Evolutionary conservation across 2,888 invertebrate species (phyloP).

Genomic region (Hyles lineata): DNA sequence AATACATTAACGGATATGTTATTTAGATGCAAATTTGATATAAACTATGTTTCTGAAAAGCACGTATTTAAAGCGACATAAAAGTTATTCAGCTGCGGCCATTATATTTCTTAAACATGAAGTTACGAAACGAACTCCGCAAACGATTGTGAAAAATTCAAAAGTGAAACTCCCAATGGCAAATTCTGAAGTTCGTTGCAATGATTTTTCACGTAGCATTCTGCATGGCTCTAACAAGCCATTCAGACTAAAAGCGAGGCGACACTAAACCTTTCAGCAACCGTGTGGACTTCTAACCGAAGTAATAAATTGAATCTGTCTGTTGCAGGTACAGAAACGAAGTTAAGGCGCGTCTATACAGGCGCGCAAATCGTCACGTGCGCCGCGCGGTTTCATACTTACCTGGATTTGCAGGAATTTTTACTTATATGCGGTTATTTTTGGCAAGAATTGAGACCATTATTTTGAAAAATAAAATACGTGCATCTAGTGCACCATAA

Average conservation of each 20-base stretch:
- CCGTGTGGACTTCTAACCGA: slow-evolving; percentile 30
- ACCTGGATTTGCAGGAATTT: not conserved
- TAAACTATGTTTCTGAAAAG: too few relatives aligned
- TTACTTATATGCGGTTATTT: not conserved
- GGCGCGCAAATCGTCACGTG: slow-evolving; percentile 28
- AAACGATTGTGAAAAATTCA: slow-evolving; percentile 11
- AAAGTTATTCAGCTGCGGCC: not conserved
- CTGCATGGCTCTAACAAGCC: slow-evolving; percentile 27
- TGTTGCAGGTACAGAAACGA: slow-evolving; percentile 29
- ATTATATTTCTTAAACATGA: not conserved
- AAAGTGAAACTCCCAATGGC: not conserved
- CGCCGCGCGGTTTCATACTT: not conserved
- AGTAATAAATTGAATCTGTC: slow-evolving; percentile 32
- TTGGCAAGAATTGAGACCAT: not conserved
- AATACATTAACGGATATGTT: too few relatives aligned
- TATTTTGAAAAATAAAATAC: not conserved
- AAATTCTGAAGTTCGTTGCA: slow-evolving; percentile 10
- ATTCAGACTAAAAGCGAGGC: slow-evolving; percentile 31
- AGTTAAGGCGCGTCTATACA: slow-evolving; percentile 22
- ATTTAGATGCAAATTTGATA: too few relatives aligned
- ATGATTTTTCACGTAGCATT: slow-evolving; percentile 16
- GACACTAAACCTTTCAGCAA: slow-evolving; percentile 31
- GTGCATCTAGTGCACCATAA: too few relatives aligned
- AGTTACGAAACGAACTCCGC: not conserved
- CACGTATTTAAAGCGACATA: too few relatives aligned